Evolutionary conservation across 2,888 invertebrate species (phyloP).

Genomic region (Hipparchia semele): DNA sequence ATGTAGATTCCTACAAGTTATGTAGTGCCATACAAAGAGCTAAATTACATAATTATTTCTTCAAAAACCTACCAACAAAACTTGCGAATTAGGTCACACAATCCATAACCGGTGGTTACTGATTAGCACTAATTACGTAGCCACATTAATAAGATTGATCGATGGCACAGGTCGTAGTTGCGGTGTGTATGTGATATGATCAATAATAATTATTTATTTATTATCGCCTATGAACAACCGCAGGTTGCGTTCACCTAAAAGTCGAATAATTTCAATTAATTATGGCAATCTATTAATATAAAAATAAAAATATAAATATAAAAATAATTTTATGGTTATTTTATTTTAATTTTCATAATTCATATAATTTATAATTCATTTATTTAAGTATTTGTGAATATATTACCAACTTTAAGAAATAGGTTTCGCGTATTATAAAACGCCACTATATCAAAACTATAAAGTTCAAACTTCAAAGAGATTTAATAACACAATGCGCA

Average conservation of each 20-base stretch:
- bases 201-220: neutral
- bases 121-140: constrained; percentile 15
- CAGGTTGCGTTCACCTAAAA: neutral
- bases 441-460: neutral
- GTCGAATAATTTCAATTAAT: neutral
- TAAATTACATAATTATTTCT: no score
- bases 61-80: no score
- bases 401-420: no score
- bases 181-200: constrained; percentile 4
- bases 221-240: neutral
- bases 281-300: no score
- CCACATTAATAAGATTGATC: constrained; percentile 17
- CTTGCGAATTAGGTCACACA: constrained; percentile 4
- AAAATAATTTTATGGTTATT: no score
- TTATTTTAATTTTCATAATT: no score
- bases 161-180: constrained; percentile 5
- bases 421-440: no score
- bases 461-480: neutral
- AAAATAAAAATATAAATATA: no score
- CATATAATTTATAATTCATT: no score
- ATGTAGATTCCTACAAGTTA: no score
- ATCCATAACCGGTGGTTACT: neutral
- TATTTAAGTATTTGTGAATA: no score
- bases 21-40: no score
- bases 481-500: neutral